These are phyloP conservation scores for Diorhabda carinulata DNA, from an alignment of 1,140 invertebrate genomes.

Conservation along the genomic window DNA sequence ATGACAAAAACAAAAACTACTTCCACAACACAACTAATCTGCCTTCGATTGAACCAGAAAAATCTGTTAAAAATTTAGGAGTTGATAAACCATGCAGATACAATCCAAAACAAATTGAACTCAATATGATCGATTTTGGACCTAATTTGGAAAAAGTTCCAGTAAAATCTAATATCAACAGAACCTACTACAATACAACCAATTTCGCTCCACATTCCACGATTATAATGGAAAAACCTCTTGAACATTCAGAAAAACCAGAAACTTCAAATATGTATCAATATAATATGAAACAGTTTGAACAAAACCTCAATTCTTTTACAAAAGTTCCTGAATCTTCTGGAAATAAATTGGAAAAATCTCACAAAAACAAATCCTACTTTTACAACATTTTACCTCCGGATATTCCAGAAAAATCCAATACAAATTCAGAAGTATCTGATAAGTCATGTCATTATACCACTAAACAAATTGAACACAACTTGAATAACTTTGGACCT, in stretches of 20 bases:
- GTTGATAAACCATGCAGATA: not conserved
- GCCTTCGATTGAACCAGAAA: not conserved
- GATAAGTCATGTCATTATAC: too few relatives aligned
- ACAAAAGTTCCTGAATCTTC: not conserved
- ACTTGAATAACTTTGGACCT: not conserved
- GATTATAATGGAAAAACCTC: not conserved
- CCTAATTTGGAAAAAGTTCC: not conserved
- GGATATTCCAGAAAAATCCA: not conserved
- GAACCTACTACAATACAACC: not conserved
- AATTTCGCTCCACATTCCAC: not conserved
- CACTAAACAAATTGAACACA: too few relatives aligned
- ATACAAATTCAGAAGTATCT: not conserved
- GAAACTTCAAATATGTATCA: not conserved
- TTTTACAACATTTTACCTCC: not conserved
- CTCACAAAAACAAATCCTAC: not conserved
- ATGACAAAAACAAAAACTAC: not conserved
- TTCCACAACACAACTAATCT: not conserved
- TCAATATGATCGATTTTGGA: not conserved
- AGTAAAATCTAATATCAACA: not conserved
- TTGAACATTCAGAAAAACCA: not conserved
- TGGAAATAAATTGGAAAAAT: not conserved
- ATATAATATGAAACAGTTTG: not conserved
- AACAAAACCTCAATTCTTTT: not conserved
- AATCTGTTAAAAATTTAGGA: not conserved
- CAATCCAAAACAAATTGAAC: not conserved